Evolutionary conservation across 2,113 vertebrate genomes (phyloP).

Genomic region (Mustela lutreola): DNA sequence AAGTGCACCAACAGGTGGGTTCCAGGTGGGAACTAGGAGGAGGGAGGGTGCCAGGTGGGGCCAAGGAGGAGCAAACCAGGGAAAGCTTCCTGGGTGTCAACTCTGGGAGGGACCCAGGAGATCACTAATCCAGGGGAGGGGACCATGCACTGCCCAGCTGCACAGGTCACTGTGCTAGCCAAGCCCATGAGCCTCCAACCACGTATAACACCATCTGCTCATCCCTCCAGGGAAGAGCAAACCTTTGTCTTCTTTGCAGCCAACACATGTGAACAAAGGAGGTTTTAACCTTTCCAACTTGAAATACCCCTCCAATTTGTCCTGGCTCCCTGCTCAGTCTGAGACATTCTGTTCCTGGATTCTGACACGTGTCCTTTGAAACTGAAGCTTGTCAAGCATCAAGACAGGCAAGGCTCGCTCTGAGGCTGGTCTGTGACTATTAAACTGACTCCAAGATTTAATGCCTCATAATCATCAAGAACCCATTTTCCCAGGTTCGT

Average conservation of each 20-base stretch:
- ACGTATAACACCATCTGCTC: accelerated
- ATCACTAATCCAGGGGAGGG: background rate
- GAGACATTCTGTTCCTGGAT: background rate
- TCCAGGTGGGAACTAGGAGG: background rate
- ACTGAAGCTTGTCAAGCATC: background rate
- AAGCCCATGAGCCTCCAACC: background rate
- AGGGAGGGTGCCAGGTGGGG: background rate
- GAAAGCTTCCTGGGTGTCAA: background rate
- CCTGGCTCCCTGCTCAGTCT: background rate
- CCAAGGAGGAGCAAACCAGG: background rate
- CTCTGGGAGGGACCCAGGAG: background rate
- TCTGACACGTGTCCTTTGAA: background rate
- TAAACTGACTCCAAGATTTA: background rate
- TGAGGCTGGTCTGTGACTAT: background rate
- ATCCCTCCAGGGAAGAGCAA: background rate
- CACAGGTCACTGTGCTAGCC: background rate
- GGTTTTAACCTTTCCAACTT: background rate
- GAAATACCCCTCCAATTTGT: background rate
- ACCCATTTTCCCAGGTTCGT: background rate
- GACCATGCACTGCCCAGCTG: accelerated
- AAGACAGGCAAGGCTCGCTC: background rate
- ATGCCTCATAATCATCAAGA: background rate
- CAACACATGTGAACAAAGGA: background rate
- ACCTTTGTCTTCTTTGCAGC: background rate
- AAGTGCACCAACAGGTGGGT: background rate